Evolutionary conservation across 2,797 vertebrate species (phyloP), one percentile per base, ranked within the genome.

Genomic region (Sparus aurata): DNA sequence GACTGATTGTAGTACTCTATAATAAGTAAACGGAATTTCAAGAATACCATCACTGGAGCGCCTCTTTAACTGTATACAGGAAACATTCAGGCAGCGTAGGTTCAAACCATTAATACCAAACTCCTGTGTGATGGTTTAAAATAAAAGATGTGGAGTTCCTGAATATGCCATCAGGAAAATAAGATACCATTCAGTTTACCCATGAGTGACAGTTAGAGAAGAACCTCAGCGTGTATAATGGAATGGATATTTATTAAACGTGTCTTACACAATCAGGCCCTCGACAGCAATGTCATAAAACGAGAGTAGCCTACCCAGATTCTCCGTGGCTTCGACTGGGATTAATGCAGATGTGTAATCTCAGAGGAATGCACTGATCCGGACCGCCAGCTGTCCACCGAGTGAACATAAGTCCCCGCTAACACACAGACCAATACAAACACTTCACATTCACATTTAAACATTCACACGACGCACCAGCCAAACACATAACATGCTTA

Each of bases 311-410:
- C n/a, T 25, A 77, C 76, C 85, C 74, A 77, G 73, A 90, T 54
- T 86, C 70, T 83, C 63, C 20, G 18, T 69, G 77, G 77, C 72
- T 77, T 65, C 86, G 85, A 90, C 69, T 73, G 82, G 87, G 91
- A 94, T 93, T 93, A 91, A 89, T 91, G 74, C 87, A 92, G 84
- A 92, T 94, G 89, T 92, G 92, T 94, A 95, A 95, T 93, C 91
- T 94, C 84, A 83, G 69, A 60, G 91, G 92, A 94, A 95, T 93
- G 89, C 49, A 79, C 79, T 87, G 84, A 83, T 87, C 82, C 76
- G 68, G 69, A 85, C 80, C 64, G 34, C 87, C 92, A 94, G 90
- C 89, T 93, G 92, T 91, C 82, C 80, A 65, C 87, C 43, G 45
- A 84, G 76, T 88, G 73, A 77, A 81, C 63, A 73, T 15, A 78